phyloP scores from a whole-genome alignment of 2,888 invertebrate genomes.

The Galerucella pusilla region DNA sequence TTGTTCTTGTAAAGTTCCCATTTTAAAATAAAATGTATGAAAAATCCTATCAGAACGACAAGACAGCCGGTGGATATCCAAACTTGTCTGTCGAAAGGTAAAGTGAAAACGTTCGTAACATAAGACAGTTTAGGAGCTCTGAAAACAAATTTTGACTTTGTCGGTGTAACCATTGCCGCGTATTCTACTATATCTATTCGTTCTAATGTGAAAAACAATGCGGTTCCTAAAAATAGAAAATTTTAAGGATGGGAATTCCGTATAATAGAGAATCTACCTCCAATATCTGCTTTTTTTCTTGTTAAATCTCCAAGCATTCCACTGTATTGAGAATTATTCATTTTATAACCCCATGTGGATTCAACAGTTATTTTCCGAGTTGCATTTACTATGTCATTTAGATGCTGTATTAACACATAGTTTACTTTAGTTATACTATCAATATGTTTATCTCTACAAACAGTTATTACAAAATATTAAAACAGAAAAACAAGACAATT shows the following conservation, averaged over 20 bases:
- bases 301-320: conserved; percentile 75
- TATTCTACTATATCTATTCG: conserved; percentile 74
- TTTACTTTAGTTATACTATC: conserved; percentile 76
- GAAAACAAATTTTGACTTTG: conserved; percentile 77
- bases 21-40: conserved; percentile 61
- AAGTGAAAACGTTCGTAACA: conserved; percentile 76
- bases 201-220: conserved; percentile 73
- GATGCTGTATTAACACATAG: conserved; percentile 70
- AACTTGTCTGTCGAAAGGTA: conserved; percentile 75
- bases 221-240: conserved; percentile 67
- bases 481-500: not conserved
- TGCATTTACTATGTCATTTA: conserved; percentile 71
- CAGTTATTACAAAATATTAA: not conserved
- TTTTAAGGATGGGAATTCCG: not conserved
- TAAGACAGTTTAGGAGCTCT: conserved; percentile 77
- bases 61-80: conserved; percentile 71
- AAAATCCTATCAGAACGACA: conserved; percentile 64
- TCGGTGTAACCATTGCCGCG: conserved; percentile 75
- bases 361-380: conserved; percentile 68
- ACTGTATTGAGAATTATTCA: conserved; percentile 70
- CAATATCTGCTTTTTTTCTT: conserved; percentile 71
- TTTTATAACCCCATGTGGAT: conserved; percentile 73
- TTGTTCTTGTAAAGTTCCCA: conserved; percentile 61
- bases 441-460: conserved; percentile 63
- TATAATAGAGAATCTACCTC: conserved; percentile 62